These are phyloP conservation scores for Brachyhypopomus occidentalis DNA, from an alignment of 2,113 vertebrate species.

Conservation along the genomic window DNA sequence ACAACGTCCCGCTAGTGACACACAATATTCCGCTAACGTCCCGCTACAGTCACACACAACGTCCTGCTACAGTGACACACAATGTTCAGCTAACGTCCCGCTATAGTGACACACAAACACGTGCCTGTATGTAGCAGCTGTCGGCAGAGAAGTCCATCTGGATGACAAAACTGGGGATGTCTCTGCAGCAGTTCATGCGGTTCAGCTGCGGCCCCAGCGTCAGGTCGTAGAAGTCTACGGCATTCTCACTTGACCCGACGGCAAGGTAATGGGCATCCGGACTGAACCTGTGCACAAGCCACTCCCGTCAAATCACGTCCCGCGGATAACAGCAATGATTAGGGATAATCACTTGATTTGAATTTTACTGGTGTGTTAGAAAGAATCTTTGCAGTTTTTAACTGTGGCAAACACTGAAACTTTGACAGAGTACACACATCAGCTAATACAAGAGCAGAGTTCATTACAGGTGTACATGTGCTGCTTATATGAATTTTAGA, in stretches of 20 bases:
- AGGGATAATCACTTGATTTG: background rate
- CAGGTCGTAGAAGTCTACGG: slow-evolving; percentile 95
- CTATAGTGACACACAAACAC: background rate
- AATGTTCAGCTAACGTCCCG: too few species aligned
- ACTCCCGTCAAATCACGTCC: background rate
- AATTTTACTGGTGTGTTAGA: background rate
- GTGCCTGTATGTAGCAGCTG: slow-evolving; percentile 87
- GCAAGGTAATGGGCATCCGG: slow-evolving; percentile 90
- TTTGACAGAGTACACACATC: background rate
- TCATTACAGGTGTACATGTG: too few species aligned
- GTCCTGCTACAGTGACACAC: background rate
- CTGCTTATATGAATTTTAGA: background rate
- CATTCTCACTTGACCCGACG: slow-evolving; percentile 92
- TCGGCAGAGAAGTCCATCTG: slow-evolving; percentile 98
- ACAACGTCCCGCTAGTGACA: too few species aligned
- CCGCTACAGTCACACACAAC: background rate
- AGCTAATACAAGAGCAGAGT: background rate
- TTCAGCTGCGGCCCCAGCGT: slow-evolving; percentile 89
- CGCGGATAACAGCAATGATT: background rate
- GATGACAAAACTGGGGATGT: slow-evolving; percentile 93
- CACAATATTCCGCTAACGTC: too few species aligned
- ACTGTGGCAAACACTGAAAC: background rate
- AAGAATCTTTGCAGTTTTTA: too few species aligned
- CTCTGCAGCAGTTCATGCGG: slow-evolving; percentile 93
- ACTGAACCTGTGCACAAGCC: slow-evolving; percentile 82